phyloP scores from a whole-genome alignment of 2,888 invertebrate genomes.

The Lithodes maja region DNA sequence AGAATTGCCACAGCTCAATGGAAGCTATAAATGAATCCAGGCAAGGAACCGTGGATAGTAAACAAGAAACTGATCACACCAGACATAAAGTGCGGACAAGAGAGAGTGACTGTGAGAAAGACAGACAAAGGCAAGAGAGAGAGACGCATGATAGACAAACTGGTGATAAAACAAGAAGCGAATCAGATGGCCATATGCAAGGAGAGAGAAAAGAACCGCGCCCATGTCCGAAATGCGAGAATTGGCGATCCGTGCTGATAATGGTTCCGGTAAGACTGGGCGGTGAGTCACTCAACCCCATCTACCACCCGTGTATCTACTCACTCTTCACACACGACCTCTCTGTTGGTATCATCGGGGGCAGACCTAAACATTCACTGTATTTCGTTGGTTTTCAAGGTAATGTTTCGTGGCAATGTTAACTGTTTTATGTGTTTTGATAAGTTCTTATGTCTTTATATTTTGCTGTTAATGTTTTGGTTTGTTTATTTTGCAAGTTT shows the following conservation, averaged over 20 bases:
- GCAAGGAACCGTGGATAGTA: no score
- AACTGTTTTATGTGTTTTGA: no score
- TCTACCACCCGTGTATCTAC: conserved; percentile 88
- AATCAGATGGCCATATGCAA: background rate
- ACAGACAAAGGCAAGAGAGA: no score
- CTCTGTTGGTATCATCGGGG: conserved; percentile 94
- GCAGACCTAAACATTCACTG: conserved; percentile 92
- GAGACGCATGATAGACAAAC: no score
- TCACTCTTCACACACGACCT: conserved; percentile 85
- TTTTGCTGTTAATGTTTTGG: no score
- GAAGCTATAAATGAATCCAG: no score
- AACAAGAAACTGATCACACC: no score
- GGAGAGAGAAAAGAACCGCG: background rate
- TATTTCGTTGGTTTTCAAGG: conserved; percentile 95
- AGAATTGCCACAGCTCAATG: no score
- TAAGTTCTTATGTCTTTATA: no score
- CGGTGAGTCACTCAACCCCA: conserved; percentile 88
- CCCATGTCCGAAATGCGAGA: conserved; percentile 58
- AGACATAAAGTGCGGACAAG: no score
- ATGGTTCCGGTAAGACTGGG: conserved; percentile 91
- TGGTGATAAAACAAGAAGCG: background rate
- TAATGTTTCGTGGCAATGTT: conserved; percentile 71
- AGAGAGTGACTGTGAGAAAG: no score
- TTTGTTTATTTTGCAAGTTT: no score
- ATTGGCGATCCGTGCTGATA: conserved; percentile 86